A percentile compares a stretch with the other conserved stretches of the same genome.
These are phyloP conservation scores for Xiphophorus couchianus DNA, from an alignment of 2,113 vertebrate genomes.

Conservation along the genomic window DNA sequence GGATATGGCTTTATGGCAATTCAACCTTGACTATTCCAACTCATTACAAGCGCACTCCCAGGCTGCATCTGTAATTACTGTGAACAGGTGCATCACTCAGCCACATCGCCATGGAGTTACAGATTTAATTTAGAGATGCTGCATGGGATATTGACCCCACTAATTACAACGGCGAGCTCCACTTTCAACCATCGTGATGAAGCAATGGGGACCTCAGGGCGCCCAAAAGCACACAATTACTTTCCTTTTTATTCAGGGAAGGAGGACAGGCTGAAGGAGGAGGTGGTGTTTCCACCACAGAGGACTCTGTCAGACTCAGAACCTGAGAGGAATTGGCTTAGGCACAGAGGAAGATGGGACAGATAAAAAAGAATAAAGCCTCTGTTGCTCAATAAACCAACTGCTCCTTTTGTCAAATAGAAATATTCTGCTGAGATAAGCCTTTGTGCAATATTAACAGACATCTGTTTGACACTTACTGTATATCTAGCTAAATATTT, in stretches of 20 bases:
- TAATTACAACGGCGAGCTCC: constrained; percentile 71
- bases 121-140: constrained; percentile 80
- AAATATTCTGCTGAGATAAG: constrained; percentile 2
- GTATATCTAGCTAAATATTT: background rate
- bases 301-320: constrained; percentile 20
- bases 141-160: constrained; percentile 78
- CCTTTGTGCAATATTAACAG: background rate
- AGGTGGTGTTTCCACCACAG: constrained; percentile 32
- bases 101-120: constrained; percentile 63
- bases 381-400: background rate
- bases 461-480: background rate
- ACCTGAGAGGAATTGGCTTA: constrained; percentile 13
- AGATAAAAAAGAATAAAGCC: background rate
- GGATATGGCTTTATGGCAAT: constrained; percentile 64
- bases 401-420: background rate
- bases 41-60: constrained; percentile 64
- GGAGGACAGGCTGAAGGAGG: constrained; percentile 37
- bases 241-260: constrained; percentile 48
- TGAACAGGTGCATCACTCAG: constrained; percentile 79
- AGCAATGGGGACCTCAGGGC: constrained; percentile 53
- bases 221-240: constrained; percentile 60
- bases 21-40: constrained; percentile 73
- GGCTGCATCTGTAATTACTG: constrained; percentile 71
- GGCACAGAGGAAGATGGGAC: constrained; percentile 3
- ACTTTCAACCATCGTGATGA: constrained; percentile 47